Evolutionary conservation across 2,888 invertebrate species (phyloP).

Genomic region (Ctenicera cuprea): DNA sequence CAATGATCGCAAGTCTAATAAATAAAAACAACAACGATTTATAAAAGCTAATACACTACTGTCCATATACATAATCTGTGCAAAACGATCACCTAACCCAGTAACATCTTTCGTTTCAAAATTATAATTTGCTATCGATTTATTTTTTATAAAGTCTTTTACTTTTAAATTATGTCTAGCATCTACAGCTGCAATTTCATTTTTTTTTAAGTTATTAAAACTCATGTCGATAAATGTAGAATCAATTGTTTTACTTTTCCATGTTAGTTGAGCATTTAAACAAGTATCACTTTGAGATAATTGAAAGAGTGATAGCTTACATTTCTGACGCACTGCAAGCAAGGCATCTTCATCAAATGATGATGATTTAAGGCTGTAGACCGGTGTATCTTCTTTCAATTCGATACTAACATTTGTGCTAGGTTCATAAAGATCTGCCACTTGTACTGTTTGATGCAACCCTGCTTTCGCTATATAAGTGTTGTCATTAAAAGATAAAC

Average conservation of each 20-base stretch:
- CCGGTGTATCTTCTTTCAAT: background rate
- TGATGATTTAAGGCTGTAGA: slow-evolving; percentile 36
- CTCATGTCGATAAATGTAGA: slow-evolving; percentile 34
- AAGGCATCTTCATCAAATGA: background rate
- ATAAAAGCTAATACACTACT: slow-evolving; percentile 35
- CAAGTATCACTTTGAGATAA: background rate
- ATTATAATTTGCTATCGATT: background rate
- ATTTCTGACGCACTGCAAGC: slow-evolving; percentile 29
- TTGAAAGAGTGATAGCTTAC: slow-evolving; percentile 26
- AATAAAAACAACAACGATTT: slow-evolving; percentile 35
- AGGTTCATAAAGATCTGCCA: slow-evolving; percentile 11
- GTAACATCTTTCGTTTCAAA: slow-evolving; percentile 3
- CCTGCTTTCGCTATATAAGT: slow-evolving; percentile 7
- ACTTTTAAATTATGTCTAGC: slow-evolving; percentile 27
- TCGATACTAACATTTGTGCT: background rate
- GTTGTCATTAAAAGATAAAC: slow-evolving; percentile 21
- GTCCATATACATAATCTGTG: slow-evolving; percentile 36
- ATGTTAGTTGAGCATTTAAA: background rate
- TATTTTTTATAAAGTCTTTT: slow-evolving; percentile 20
- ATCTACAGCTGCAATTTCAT: slow-evolving; percentile 22
- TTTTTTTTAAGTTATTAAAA: slow-evolving; percentile 19
- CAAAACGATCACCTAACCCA: slow-evolving; percentile 8
- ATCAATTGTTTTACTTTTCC: slow-evolving; percentile 6
- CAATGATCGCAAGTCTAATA: slow-evolving; percentile 37
- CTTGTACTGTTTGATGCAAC: slow-evolving; percentile 8